Evolutionary conservation across 2,888 invertebrate genomes (phyloP).

Genomic region (Cephonodes hylas): DNA sequence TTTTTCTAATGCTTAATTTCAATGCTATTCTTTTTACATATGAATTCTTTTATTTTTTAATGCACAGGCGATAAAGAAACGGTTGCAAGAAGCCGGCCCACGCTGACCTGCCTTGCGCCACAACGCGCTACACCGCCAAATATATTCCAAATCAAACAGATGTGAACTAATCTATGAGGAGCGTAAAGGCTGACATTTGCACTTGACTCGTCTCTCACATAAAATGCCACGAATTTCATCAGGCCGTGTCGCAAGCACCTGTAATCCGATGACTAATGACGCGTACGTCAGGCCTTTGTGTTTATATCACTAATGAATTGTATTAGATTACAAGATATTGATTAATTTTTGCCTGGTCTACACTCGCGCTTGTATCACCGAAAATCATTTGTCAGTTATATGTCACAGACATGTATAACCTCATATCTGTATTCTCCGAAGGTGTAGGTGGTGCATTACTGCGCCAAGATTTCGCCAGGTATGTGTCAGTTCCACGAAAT

Average conservation of each 20-base stretch:
- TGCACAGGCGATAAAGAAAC: background rate
- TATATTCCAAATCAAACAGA: constrained; percentile 24
- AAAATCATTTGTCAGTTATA: no score
- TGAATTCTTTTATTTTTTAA: no score
- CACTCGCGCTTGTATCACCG: no score
- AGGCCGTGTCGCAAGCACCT: constrained; percentile 22
- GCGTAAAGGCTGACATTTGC: constrained; percentile 54
- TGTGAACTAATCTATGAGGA: constrained; percentile 17
- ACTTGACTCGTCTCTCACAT: constrained; percentile 30
- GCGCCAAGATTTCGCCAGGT: no score
- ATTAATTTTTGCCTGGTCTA: no score
- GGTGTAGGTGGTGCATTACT: no score
- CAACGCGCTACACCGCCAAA: background rate
- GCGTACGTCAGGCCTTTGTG: background rate
- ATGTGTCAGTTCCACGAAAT: no score
- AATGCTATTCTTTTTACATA: no score
- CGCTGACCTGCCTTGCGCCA: background rate
- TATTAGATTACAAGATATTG: background rate
- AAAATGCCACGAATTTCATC: constrained; percentile 52
- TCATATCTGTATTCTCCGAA: no score
- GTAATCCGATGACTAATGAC: background rate
- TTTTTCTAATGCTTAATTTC: no score
- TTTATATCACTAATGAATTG: background rate
- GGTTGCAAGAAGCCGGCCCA: background rate
- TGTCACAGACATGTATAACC: no score